Conservation (phyloP, 2,797 vertebrate genomes). For the Enteromius fasciolatus region DNA sequence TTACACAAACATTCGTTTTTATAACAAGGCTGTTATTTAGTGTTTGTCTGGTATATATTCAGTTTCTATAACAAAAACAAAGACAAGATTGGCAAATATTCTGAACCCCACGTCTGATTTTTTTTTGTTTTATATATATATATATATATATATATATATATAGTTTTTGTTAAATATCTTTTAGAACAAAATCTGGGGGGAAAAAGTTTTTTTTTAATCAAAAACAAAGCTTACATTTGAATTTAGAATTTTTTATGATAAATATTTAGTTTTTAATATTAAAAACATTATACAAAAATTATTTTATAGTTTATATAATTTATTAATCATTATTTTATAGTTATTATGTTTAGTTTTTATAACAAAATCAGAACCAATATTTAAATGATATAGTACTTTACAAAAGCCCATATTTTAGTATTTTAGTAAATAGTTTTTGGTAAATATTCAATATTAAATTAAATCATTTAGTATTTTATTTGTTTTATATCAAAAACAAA, state of each 20-base stretch:
- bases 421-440: too few species aligned
- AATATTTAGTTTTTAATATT: neutral
- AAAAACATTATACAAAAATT: neutral
- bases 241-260: neutral
- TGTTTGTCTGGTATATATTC: neutral
- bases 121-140: too few species aligned
- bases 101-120: too few species aligned
- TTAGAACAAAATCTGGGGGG: neutral
- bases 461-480: neutral
- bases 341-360: neutral
- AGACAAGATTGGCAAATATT: neutral
- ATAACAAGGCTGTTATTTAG: neutral
- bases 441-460: neutral
- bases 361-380: neutral
- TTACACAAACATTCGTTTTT: neutral
- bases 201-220: too few species aligned
- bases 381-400: neutral
- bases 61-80: neutral
- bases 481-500: too few species aligned
- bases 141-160: too few species aligned
- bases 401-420: too few species aligned
- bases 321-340: too few species aligned
- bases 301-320: neutral
- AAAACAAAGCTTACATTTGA: neutral
- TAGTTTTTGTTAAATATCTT: neutral